Percentiles rank a stretch among this genome's conserved stretches.
These are phyloP conservation scores for Ceyx melanurus DNA, from an alignment of 2,113 vertebrate genomes.

Conservation along the genomic window DNA sequence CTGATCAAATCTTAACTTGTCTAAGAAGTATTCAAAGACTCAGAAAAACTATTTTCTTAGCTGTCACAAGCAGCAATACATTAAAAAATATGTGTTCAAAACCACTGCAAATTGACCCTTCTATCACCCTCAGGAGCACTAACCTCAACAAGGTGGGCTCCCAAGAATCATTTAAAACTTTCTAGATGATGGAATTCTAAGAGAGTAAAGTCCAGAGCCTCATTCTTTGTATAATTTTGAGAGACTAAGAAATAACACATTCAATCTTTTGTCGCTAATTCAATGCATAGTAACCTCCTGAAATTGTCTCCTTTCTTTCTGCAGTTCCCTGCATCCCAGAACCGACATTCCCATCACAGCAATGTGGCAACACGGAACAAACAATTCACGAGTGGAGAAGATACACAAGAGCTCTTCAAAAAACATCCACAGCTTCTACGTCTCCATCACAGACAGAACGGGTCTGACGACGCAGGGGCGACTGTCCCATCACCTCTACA, in stretches of 20 bases:
- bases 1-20: background rate
- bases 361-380: accelerated
- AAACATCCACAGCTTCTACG: background rate
- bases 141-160: background rate
- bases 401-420: accelerated
- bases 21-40: background rate
- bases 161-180: background rate
- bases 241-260: background rate
- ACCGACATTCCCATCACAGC: accelerated
- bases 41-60: background rate
- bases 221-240: background rate
- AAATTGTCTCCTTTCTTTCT: background rate
- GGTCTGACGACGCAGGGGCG: accelerated
- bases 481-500: accelerated
- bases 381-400: accelerated
- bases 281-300: background rate
- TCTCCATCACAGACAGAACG: accelerated
- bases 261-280: background rate
- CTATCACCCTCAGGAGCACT: background rate
- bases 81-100: background rate
- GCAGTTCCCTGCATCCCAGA: background rate
- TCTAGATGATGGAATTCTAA: background rate
- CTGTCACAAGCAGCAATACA: background rate
- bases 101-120: background rate
- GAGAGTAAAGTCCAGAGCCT: background rate